phyloP scores from a whole-genome alignment of 2,888 invertebrate species.

The Acleris sparsana region DNA sequence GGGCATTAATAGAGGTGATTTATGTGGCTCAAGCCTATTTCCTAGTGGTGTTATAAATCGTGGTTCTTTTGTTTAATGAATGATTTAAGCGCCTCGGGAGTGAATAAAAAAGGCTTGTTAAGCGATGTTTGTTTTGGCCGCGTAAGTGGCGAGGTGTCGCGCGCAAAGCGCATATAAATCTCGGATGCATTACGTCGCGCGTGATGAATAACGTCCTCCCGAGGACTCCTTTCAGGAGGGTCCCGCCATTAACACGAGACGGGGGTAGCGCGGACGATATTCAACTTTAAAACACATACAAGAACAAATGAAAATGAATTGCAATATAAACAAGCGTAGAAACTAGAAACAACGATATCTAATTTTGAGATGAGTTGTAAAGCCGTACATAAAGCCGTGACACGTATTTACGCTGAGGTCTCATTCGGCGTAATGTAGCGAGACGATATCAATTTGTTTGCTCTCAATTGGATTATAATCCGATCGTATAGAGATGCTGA shows the following conservation, averaged over 20 bases:
- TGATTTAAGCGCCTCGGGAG: constrained; percentile 40
- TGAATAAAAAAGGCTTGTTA: constrained; percentile 56
- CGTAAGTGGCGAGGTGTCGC: constrained; percentile 54
- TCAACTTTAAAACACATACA: background rate
- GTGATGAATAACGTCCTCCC: constrained; percentile 74
- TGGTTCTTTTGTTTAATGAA: constrained; percentile 48
- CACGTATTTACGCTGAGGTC: constrained; percentile 16
- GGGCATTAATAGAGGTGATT: constrained; percentile 28
- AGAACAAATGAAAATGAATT: background rate
- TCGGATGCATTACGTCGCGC: constrained; percentile 68
- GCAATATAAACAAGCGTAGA: no score
- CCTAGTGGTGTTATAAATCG: constrained; percentile 32
- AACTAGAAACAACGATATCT: no score
- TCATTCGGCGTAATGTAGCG: constrained; percentile 32
- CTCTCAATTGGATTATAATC: constrained; percentile 49
- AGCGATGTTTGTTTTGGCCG: constrained; percentile 59
- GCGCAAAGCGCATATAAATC: constrained; percentile 78
- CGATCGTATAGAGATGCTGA: constrained; percentile 46
- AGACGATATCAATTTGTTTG: constrained; percentile 48
- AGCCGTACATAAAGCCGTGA: no score
- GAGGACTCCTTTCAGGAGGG: constrained; percentile 60
- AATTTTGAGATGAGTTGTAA: no score
- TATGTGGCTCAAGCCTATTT: constrained; percentile 25
- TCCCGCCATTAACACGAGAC: constrained; percentile 4
- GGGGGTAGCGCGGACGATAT: background rate